Conservation (phyloP, 2,113 vertebrate genomes). For the Vimba vimba region DNA sequence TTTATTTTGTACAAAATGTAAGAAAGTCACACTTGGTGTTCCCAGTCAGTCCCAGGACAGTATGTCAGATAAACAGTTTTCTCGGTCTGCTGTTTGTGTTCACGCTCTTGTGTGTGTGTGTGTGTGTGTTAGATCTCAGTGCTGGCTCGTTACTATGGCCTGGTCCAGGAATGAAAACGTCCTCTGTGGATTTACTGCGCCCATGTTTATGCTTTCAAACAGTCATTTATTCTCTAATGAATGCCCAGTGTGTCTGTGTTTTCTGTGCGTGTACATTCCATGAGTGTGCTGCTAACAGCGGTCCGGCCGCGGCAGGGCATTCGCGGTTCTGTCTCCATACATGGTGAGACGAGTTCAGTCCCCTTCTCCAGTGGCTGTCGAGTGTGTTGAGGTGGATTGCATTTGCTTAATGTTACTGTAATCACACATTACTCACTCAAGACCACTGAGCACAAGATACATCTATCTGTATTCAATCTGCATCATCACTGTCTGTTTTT, state of each 20-base stretch:
- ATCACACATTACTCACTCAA: neutral
- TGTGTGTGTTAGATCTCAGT: conserved; percentile 1
- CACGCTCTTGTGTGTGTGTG: conserved; percentile 3
- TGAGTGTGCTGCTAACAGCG: conserved; percentile 6
- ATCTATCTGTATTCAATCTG: too few relatives aligned
- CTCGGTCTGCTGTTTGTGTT: neutral
- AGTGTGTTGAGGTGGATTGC: neutral
- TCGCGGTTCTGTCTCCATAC: conserved; percentile 16
- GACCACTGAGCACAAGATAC: neutral
- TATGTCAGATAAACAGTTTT: conserved; percentile 15
- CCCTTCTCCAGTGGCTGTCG: neutral
- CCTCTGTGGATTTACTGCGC: conserved; percentile 38
- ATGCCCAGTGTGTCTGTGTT: conserved; percentile 36
- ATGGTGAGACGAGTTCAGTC: conserved; percentile 15
- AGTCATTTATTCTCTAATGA: conserved; percentile 39
- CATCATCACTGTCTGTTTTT: too few relatives aligned
- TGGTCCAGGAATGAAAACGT: conserved; percentile 34
- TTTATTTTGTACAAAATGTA: too few relatives aligned
- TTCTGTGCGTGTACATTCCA: conserved; percentile 29
- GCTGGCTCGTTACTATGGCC: conserved; percentile 21
- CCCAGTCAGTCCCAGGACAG: neutral
- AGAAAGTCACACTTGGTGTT: too few relatives aligned
- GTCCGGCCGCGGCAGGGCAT: neutral
- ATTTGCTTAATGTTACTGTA: neutral
- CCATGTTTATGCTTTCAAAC: conserved; percentile 36